Conservation (phyloP, 2,797 vertebrate species). For the Sciurus vulgaris region DNA sequence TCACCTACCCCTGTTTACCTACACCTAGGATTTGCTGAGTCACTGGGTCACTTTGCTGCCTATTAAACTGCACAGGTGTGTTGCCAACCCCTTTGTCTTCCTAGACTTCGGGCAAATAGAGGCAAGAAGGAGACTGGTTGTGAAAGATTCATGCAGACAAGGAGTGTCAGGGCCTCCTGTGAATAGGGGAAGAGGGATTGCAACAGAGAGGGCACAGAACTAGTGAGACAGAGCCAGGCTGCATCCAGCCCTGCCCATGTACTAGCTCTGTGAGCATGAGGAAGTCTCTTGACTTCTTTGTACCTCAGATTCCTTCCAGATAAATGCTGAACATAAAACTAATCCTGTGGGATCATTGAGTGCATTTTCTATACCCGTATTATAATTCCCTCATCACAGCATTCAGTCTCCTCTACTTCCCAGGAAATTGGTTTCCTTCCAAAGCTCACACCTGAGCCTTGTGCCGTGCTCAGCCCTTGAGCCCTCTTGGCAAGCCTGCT, state of each 20-base stretch:
- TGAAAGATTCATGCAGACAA: neutral
- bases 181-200: fast-evolving
- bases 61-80: neutral
- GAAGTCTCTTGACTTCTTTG: neutral
- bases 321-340: too few relatives aligned
- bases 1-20: neutral
- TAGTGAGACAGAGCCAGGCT: neutral
- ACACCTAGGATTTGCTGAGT: neutral
- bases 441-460: neutral
- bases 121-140: neutral
- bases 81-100: neutral
- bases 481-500: neutral
- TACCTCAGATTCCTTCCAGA: neutral
- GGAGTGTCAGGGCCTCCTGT: neutral
- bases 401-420: neutral
- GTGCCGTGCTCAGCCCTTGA: fast-evolving
- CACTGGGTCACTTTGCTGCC: neutral
- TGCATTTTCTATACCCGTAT: neutral
- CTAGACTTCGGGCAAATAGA: neutral
- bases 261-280: neutral
- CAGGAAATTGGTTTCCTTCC: neutral
- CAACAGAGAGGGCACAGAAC: neutral
- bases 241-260: neutral
- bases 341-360: too few relatives aligned
- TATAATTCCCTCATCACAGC: fast-evolving